Evolutionary conservation across 2,113 vertebrate genomes (phyloP), one percentile per base, ranked within the genome.

Genomic region (Irena cyanogastra): DNA sequence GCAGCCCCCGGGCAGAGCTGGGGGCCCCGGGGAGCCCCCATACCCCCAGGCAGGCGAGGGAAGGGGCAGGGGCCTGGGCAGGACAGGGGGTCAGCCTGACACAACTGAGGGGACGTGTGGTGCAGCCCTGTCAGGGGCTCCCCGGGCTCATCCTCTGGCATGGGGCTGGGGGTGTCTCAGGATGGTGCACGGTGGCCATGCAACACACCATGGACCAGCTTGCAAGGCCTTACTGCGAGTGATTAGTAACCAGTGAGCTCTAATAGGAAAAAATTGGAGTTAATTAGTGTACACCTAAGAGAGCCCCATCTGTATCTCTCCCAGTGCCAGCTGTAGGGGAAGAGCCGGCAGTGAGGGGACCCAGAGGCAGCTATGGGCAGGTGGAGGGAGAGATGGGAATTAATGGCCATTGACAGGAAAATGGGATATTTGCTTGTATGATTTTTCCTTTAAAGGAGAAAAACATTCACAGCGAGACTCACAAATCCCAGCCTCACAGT

Each of bases 361-460:
- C 37, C 81, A 39, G 68, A 63, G 72, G 42, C 47, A 59, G 93
- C 35, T 53, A 75, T 4, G 59, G 74, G 65, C 57, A 54, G 66
- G 56, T 10, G 1, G 56, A 54, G 64, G 65, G 56, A 70, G 27
- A 64, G 49, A n/a, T 1, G 9, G 49, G 65, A 66, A 90, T 83
- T 72, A 85, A 65, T 5, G 1, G 41, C 49, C 1, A 4, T 65
- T 77, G 80, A 19, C 75, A 82, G 70, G 63, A 83, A 74, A 82
- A 83, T 26, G 50, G 75, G 84, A 61, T 90, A 57, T 95, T 93
- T 95, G 57, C 82, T 88, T 85, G 68, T 42, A 61, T 77, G 54
- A 88, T 86, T 92, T 93, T 82, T 94, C 88, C 92, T 94, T 94
- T 87, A 85, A 95, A 94, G 84, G 49, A 93, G 81, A 88, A 84